These are phyloP conservation scores for Graptemys geographica DNA, from an alignment of 2,797 vertebrate species.

Conservation along the genomic window DNA sequence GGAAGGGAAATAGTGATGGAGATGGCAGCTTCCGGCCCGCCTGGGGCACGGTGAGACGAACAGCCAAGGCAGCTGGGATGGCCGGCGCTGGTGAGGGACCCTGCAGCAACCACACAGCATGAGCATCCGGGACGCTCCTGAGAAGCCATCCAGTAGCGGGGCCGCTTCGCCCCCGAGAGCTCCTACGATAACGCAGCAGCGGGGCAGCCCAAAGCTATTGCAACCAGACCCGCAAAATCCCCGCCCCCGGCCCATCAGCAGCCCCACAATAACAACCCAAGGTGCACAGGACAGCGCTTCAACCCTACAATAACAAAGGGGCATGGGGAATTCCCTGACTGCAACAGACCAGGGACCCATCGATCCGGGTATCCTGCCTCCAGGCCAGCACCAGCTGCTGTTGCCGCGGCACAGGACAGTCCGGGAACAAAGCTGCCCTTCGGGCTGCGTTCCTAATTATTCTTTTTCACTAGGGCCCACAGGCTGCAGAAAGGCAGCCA, in stretches of 20 bases:
- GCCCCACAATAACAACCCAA: background rate
- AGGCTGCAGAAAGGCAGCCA: background rate
- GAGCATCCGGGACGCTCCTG: rapidly evolving
- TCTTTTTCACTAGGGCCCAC: too few relatives aligned
- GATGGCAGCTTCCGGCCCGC: background rate
- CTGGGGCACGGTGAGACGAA: background rate
- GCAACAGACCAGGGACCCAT: background rate
- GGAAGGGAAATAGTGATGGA: background rate
- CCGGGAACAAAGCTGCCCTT: background rate
- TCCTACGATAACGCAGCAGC: background rate
- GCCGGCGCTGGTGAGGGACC: too few relatives aligned
- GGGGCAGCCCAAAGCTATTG: too few relatives aligned
- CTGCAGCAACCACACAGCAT: too few relatives aligned
- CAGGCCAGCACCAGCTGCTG: background rate
- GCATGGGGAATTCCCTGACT: too few relatives aligned
- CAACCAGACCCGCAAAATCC: background rate
- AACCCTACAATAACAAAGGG: too few relatives aligned
- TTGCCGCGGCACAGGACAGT: too few relatives aligned
- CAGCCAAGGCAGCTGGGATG: background rate
- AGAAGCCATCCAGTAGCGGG: background rate
- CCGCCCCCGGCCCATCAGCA: too few relatives aligned
- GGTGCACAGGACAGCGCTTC: too few relatives aligned
- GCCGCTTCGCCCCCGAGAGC: background rate
- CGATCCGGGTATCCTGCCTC: background rate
- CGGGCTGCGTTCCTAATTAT: background rate